A percentile compares a stretch with the other conserved stretches of the same genome.
Evolutionary conservation across 2,888 invertebrate genomes (phyloP).

Genomic region (Hirtodrosophila cameraria): DNA sequence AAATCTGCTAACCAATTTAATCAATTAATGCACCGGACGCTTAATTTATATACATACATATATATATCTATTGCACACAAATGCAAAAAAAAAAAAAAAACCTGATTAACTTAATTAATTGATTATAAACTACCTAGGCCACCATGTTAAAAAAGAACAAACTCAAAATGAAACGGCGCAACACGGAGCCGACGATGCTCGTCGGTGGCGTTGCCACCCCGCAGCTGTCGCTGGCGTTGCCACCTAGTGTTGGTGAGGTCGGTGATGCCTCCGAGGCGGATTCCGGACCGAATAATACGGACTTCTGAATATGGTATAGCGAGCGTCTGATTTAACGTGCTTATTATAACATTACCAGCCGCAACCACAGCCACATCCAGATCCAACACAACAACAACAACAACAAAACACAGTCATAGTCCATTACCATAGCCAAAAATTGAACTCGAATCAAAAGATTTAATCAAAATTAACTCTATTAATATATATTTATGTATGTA

Average conservation of each 20-base stretch:
- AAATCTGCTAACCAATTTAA: conserved; percentile 19
- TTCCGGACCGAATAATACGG: conserved; percentile 84
- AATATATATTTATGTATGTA: conserved; percentile 19
- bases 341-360: conserved; percentile 52
- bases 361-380: conserved; percentile 16
- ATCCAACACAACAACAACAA: conserved; percentile 10
- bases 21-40: conserved; percentile 78
- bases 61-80: too few species aligned
- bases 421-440: conserved; percentile 32
- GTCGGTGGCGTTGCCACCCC: conserved; percentile 84
- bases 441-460: conserved; percentile 69
- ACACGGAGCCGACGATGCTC: conserved; percentile 93
- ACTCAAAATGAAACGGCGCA: conserved; percentile 97
- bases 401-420: conserved; percentile 15
- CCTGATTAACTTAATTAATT: conserved; percentile 54
- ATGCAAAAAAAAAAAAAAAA: conserved; percentile 16
- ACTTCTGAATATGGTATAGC: conserved; percentile 90
- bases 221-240: conserved; percentile 84
- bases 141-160: conserved; percentile 99
- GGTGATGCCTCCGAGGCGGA: conserved; percentile 81
- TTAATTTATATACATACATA: conserved; percentile 58
- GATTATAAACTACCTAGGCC: conserved; percentile 88
- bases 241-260: conserved; percentile 75
- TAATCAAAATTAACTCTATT: conserved; percentile 66
- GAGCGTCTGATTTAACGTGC: conserved; percentile 88